Percentiles rank a stretch among this genome's conserved stretches.
Conservation (phyloP, 2,113 vertebrate species). For the Hippocampus barbouri region DNA sequence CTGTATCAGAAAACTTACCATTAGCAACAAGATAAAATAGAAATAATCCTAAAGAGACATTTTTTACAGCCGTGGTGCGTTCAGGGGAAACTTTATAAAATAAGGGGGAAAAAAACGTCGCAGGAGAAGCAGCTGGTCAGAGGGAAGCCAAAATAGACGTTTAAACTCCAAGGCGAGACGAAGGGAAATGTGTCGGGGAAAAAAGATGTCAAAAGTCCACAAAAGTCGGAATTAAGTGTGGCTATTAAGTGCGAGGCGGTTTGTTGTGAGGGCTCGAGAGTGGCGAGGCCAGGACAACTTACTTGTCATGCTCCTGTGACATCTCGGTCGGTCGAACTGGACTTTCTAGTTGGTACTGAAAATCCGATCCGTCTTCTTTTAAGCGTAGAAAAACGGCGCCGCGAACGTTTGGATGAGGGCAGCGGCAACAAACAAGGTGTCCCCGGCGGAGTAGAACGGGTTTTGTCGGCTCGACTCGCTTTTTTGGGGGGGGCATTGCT, state of each 20-base stretch:
- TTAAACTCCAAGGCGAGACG: constrained; percentile 13
- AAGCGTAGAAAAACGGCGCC: constrained; percentile 58
- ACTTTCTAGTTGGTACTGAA: constrained; percentile 94
- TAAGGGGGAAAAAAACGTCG: neutral
- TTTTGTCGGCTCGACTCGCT: constrained; percentile 94
- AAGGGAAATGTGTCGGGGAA: neutral
- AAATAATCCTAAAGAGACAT: constrained; percentile 4
- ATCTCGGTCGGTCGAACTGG: constrained; percentile 94
- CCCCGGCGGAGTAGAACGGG: constrained; percentile 78
- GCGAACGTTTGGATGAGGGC: constrained; percentile 73
- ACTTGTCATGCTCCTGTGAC: constrained; percentile 99
- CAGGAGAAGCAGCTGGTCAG: constrained; percentile 19
- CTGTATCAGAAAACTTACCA: constrained; percentile 17
- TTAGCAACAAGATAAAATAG: neutral
- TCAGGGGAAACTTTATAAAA: neutral
- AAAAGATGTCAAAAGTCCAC: neutral
- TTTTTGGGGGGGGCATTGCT: constrained; percentile 77
- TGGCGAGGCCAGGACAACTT: constrained; percentile 73
- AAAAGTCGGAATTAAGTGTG: constrained; percentile 1
- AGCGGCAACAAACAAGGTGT: constrained; percentile 72
- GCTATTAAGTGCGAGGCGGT: constrained; percentile 24
- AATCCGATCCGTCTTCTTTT: constrained; percentile 83
- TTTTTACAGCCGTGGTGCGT: neutral
- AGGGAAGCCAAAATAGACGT: constrained; percentile 2
- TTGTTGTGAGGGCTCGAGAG: constrained; percentile 34